Evolutionary conservation across 1,140 invertebrate species (phyloP), one percentile per base, ranked within the genome.

Genomic region (Drosophila pallidifrons): DNA sequence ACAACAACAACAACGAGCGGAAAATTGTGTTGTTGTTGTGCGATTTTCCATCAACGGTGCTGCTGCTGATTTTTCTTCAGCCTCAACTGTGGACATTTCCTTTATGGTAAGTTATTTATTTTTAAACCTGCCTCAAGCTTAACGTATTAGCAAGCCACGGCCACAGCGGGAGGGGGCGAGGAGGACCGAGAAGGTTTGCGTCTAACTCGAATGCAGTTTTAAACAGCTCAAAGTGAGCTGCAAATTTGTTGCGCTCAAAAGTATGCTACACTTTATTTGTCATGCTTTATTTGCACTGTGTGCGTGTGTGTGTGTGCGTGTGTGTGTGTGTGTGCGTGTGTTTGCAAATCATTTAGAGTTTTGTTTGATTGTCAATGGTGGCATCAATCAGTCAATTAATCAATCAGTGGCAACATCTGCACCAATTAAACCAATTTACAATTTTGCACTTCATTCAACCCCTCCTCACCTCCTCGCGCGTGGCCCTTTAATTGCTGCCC

Each of bases 81-180:
- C 45, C 45, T 55, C 45, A 59, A 51, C 30, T 51, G 66, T 77
- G 75, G 70, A 74, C 75, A 77, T 69, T 81, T 81, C 55, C 72
- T 79, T 75, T 75, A 81, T 79, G 79, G 79, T 81, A 79, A 81
- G 79, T 79, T 59, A 58, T 67, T 63, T 72, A 72, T 61, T 38
- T 74, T 54, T 43, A 38, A 59, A 32, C 32, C 46, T 20, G 49
- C 43, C 60, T n/a, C 28, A 46, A 30, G 28, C 15, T 45, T 20
- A 1, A 28, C 2, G 15, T 49, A 49, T 28, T 28, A 49, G 47
- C 8, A 11, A 25, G 47, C 47, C 47, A 49, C 20, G 8, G 16
- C 1, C 15, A 1, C 15, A 8, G 15, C 7, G 43, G 54, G 4
- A 5, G 58, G 13, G 49, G 20, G 35, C 35, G 8, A 38, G 30